Base-by-base conservation (phyloP, 1,140 invertebrate species). In the Saccostrea echinata region DNA sequence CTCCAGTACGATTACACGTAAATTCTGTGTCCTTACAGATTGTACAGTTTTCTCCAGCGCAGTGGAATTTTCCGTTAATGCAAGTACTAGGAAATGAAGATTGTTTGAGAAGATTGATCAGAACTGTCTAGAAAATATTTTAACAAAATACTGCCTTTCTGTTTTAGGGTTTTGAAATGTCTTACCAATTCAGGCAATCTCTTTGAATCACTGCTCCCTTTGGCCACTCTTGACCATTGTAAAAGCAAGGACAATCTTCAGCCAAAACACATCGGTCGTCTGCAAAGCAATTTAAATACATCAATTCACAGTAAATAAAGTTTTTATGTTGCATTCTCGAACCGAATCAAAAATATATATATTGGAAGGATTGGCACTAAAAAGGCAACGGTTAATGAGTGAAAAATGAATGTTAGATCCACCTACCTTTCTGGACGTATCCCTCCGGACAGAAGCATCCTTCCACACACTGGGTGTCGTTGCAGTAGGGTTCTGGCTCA, bases 401-500 rank as follows among this genome's bases (percentile, higher is more conserved):
- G n/a, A n/a, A n/a, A n/a, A n/a, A n/a, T n/a, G n/a, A 43, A 0
- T 9, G 43, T 43, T 43, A 52, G 68, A 64, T n/a, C 30, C 86
- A 8, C 84, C 24, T 88, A 88, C 87, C 80, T 24, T 68, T 71
- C 16, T 89, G 55, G 18, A 87, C 87, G 35, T 86, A 85, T 57
- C 87, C 89, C 9, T 89, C 85, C 82, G 88, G 87, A 84, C 89
- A 89, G 57, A 86, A 88, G 94, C 98, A 98, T 0, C 98, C 98
- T 94, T 98, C 98, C 0, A 97, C 96, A 92, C 98, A 98, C 51
- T 95, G 81, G 97, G 96, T 95, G 1, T 95, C 94, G 61, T 94
- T 95, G 93, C 97, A 97, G 68, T 93, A 91, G 3, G 94, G 91
- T 35, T 94, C 92, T 52, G 92, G 76, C 96, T 95, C 71, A 96